Evolutionary conservation across 2,113 vertebrate genomes (phyloP), one percentile per base, ranked within the genome.

Genomic region (Peromyscus maniculatus): DNA sequence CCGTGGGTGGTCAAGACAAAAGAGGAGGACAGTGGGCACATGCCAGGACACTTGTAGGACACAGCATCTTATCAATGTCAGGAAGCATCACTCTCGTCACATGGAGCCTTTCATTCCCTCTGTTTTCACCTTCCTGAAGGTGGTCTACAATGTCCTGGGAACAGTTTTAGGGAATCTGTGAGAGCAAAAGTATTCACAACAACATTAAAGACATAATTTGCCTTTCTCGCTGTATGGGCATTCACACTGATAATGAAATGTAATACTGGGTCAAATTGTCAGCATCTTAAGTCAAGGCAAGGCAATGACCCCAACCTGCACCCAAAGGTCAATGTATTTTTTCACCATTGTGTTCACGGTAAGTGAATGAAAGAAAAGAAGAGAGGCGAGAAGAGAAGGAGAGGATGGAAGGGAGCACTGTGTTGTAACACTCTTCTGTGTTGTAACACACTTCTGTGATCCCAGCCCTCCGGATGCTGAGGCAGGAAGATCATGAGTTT

Each of bases 111-210:
- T 66, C 39, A 26, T 52, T n/a, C 62, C n/a, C 52, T 64, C 64
- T 89, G 31, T n/a, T 33, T 83, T 79, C 24, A 43, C n/a, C 67
- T 72, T 91, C 64, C 74, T n/a, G 72, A 46, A 59, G 46, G 46
- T 49, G 24, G 8, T 69, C n/a, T 49, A 15, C 57, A 62, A 49
- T 43, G 46, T 62, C 62, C 77, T 83, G 6, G 33, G 24, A 19
- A 39, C 28, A 12, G 31, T 92, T 77, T 55, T 55, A 91, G 87
- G n/a, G 22, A 1, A 59, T 72, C 66, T 36, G 71, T 64, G 57
- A 89, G 13, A 69, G 43, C 69, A 92, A 87, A 95, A 69, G 13
- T 66, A 91, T 87, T 92, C 52, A 64, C 72, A 83, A 31, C 43
- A 83, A 74, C 4, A 28, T 55, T 78, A 75, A 78, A 87, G 72